These are phyloP conservation scores for Laupala kohalensis DNA, from an alignment of 1,140 invertebrate genomes.

Conservation along the genomic window DNA sequence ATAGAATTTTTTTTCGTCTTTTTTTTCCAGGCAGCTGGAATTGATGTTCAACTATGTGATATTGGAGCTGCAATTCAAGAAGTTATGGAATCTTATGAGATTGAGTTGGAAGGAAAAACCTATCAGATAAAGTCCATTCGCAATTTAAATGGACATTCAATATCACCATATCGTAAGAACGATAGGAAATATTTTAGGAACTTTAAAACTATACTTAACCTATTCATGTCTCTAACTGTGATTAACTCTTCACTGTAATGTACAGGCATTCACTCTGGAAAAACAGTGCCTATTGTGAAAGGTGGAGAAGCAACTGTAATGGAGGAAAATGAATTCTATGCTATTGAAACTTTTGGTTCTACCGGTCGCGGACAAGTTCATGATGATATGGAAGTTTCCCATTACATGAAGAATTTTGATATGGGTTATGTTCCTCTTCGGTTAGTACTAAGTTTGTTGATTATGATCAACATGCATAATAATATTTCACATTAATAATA, in stretches of 20 bases:
- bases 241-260: conserved; percentile 8
- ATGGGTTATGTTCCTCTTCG: conserved; percentile 76
- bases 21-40: conserved; percentile 58
- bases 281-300: conserved; percentile 99
- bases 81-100: conserved; percentile 99
- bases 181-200: neutral
- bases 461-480: no score
- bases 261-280: conserved; percentile 90
- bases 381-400: conserved; percentile 98
- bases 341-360: conserved; percentile 98
- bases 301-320: conserved; percentile 93
- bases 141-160: conserved; percentile 97
- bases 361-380: conserved; percentile 94
- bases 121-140: conserved; percentile 92
- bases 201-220: no score
- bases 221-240: no score
- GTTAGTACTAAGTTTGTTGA: conserved; percentile 27
- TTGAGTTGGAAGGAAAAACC: conserved; percentile 93
- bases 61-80: conserved; percentile 97
- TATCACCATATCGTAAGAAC: conserved; percentile 79
- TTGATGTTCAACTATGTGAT: conserved; percentile 95
- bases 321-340: conserved; percentile 99
- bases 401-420: conserved; percentile 99
- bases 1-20: conserved; percentile 15
- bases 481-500: no score